Conservation (phyloP, 2,797 vertebrate genomes). For the Poliocrania exsul region DNA sequence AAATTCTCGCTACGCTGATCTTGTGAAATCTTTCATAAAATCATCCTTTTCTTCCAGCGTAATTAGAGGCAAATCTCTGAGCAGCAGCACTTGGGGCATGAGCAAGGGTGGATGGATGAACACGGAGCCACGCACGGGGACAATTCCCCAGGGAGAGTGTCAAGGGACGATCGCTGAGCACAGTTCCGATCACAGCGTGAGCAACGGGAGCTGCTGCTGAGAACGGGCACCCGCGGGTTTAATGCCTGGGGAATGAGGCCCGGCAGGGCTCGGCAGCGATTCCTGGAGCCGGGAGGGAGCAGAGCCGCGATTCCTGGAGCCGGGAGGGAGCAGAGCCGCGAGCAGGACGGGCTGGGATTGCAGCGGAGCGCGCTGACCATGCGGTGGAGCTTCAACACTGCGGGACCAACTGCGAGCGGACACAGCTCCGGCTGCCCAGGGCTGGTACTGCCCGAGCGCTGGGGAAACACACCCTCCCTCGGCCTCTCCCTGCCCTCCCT, state of each 20-base stretch:
- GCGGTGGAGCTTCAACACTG: constrained; percentile 71
- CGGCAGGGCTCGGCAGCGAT: not conserved
- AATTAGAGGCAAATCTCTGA: not conserved
- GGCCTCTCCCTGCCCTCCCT: not conserved
- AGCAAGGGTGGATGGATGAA: rapidly evolving
- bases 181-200: not conserved
- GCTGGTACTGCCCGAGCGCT: too few species aligned
- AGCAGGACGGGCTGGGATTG: not conserved
- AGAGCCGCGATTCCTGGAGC: too few species aligned
- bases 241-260: not conserved
- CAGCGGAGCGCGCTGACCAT: constrained; percentile 62
- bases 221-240: not conserved
- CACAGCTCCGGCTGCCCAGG: too few species aligned
- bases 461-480: not conserved
- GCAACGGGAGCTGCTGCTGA: not conserved
- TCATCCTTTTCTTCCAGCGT: not conserved
- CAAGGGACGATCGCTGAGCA: not conserved
- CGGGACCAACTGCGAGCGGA: constrained; percentile 32
- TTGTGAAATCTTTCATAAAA: constrained; percentile 18
- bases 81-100: not conserved
- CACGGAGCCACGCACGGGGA: not conserved
- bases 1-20: not conserved
- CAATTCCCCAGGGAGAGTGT: not conserved
- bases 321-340: too few species aligned
- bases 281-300: too few species aligned